A percentile compares a stretch with the other conserved stretches of the same genome.
phyloP scores from a whole-genome alignment of 2,888 invertebrate species.

The Leptodirus hochenwartii region DNA sequence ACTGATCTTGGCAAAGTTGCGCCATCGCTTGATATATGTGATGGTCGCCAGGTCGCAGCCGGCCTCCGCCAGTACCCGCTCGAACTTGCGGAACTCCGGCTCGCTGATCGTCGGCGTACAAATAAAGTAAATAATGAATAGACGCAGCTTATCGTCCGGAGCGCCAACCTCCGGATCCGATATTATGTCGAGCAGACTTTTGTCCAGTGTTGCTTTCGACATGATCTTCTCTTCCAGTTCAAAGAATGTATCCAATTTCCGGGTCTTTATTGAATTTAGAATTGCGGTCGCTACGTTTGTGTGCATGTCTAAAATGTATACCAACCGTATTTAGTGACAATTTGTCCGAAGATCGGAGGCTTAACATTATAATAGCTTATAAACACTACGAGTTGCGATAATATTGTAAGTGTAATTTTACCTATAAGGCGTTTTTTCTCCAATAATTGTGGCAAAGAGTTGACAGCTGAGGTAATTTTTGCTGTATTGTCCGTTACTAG shows the following conservation, averaged over 20 bases:
- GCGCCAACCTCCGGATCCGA: constrained; percentile 74
- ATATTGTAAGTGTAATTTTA: too few species aligned
- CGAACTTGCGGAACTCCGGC: constrained; percentile 67
- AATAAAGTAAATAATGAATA: constrained; percentile 84
- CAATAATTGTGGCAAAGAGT: constrained; percentile 87
- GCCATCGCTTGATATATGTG: constrained; percentile 85
- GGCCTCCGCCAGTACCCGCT: constrained; percentile 54
- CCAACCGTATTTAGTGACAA: too few species aligned
- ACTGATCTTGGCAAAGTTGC: constrained; percentile 30
- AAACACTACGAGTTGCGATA: too few species aligned
- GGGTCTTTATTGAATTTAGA: constrained; percentile 65
- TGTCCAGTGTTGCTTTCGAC: constrained; percentile 67
- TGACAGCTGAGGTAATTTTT: constrained; percentile 83
- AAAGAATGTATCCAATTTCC: constrained; percentile 89
- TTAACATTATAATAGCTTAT: too few species aligned
- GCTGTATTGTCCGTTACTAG: constrained; percentile 78
- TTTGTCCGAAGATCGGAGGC: too few species aligned
- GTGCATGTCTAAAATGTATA: too few species aligned
- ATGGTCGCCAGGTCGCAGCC: constrained; percentile 77
- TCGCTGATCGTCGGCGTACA: constrained; percentile 67
- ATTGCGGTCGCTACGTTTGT: constrained; percentile 93
- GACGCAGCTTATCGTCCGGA: constrained; percentile 78
- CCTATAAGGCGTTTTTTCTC: constrained; percentile 93
- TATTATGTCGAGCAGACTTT: constrained; percentile 73
- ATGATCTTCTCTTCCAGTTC: constrained; percentile 97